Conservation (phyloP, 2,888 invertebrate species). For the Caenorhabditis sinica region DNA sequence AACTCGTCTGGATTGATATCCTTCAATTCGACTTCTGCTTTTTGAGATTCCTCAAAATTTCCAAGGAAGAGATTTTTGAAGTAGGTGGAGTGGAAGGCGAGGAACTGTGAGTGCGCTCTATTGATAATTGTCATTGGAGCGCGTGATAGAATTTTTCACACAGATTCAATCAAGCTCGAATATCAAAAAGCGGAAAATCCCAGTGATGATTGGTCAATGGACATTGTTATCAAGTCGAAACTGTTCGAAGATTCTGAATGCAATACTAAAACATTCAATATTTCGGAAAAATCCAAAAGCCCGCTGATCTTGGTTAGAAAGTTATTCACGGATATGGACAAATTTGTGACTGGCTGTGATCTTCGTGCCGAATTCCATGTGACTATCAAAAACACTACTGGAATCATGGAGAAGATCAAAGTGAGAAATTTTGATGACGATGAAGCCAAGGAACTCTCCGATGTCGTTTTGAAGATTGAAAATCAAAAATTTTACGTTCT, state of each 20-base stretch:
- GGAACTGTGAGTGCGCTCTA: no score
- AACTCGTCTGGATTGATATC: not conserved
- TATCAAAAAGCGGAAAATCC: not conserved
- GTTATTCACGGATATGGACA: no score
- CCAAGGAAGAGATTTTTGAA: not conserved
- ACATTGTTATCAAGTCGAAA: no score
- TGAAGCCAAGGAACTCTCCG: not conserved
- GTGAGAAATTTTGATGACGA: not conserved
- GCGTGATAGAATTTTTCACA: no score
- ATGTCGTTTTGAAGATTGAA: not conserved
- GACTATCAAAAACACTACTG: not conserved
- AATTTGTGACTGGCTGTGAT: no score
- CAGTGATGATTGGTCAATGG: no score
- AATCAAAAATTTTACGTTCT: not conserved
- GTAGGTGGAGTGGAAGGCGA: not conserved
- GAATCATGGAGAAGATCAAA: not conserved
- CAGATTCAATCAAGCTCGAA: not conserved
- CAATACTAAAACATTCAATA: no score
- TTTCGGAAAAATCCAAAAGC: no score
- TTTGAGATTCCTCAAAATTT: not conserved
- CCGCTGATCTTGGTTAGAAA: no score
- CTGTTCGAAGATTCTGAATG: no score
- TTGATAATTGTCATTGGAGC: no score
- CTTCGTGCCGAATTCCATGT: constrained; percentile 2
- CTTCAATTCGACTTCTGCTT: not conserved